Base-by-base conservation (phyloP, 2,113 vertebrate species). In the Syngnathus typhle region DNA sequence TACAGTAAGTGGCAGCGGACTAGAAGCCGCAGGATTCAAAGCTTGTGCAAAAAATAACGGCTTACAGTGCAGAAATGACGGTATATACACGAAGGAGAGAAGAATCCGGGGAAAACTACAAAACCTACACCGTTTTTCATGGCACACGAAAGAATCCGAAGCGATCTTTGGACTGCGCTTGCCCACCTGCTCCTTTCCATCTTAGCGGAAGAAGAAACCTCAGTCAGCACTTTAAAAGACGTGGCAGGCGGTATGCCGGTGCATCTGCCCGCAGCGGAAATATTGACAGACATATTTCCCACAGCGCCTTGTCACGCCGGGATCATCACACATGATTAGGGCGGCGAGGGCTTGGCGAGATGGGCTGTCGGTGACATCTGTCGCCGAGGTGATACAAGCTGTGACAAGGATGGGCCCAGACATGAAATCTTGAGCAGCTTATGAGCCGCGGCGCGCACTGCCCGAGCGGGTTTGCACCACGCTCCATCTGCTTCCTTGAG, bases 361-460 rank as follows among this genome's bases (percentile, higher is more conserved):
- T 95, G 89, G 91, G 92, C 94, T 97, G 93, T 94, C 91, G 79
- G 89, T 91, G 94, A 93, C 94, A 96, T 95, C 95, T 96, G 95
- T 95, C 93, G 89, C 82, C 79, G 91, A 91, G 92, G 92, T 69
- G 90, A 93, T 88, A 91, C 92, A 92, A 92, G 91, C 91, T 92
- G 93, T 89, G 92, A 79, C 89, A 79, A 92, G 90, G 93, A 93
- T 93, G 89, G 93, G 85, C 91, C 89, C 91, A 92, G 90, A 85
- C 82, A 43, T 89, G 23, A 82, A 90, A 80, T 78, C 83, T 89
- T 87, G 88, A 88, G 87, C 84, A 81, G 89, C 90, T 91, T 88
- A 89, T 84, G 88, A 75, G 88, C 87, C 83, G 65, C 78, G 70
- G 27, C 27, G 27, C 27, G 27, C 27, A 32, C 89, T 82, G 64